Percentiles rank a stretch among this genome's conserved stretches.
Evolutionary conservation across 2,797 vertebrate species (phyloP).

Genomic region (Pelodytes ibericus): DNA sequence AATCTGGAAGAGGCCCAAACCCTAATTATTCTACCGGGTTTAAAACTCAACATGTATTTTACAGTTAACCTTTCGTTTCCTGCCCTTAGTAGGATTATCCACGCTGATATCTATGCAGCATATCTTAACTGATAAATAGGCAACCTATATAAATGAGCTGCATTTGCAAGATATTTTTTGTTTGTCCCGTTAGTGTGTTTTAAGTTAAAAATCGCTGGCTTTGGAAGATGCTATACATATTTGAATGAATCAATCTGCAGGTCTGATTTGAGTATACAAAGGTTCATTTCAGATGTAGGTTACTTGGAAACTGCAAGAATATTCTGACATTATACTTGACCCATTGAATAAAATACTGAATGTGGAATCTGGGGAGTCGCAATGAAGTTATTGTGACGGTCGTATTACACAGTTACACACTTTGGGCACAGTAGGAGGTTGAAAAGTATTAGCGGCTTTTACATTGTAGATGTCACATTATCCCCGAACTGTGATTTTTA

Average conservation of each 20-base stretch:
- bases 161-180: too few relatives aligned
- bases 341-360: background rate
- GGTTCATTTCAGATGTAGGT: background rate
- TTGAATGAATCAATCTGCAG: background rate
- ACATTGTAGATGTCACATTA: background rate
- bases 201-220: background rate
- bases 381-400: background rate
- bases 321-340: background rate
- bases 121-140: too few relatives aligned
- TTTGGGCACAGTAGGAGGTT: background rate
- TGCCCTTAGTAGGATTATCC: too few relatives aligned
- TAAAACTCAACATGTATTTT: too few relatives aligned
- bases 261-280: background rate
- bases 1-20: too few relatives aligned
- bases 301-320: background rate
- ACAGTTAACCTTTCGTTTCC: too few relatives aligned
- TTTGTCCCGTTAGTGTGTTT: background rate
- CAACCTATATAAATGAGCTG: too few relatives aligned
- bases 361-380: background rate
- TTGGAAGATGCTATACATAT: background rate
- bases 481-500: constrained; percentile 15
- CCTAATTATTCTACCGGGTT: too few relatives aligned
- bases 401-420: background rate
- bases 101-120: too few relatives aligned
- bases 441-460: constrained; percentile 15